phyloP scores from a whole-genome alignment of 2,113 vertebrate genomes.

The Orthonyx spaldingii region DNA sequence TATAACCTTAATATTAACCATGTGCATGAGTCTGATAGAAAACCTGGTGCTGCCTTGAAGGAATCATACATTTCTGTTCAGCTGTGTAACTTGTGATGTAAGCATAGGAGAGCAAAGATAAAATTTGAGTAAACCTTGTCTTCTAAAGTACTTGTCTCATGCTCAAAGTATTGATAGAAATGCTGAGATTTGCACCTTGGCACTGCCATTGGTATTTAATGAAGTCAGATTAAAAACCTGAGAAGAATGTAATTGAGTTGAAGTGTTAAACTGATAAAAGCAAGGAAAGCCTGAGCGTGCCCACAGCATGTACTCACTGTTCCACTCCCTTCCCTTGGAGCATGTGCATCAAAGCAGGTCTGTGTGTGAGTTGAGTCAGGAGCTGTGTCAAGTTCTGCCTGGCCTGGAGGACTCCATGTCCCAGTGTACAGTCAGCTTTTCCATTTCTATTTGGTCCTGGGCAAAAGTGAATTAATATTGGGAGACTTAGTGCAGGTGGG shows the following conservation, averaged over 20 bases:
- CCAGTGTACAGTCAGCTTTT: not conserved
- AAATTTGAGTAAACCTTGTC: not conserved
- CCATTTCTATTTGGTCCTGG: not conserved
- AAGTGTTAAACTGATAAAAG: not conserved
- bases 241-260: not conserved
- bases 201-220: not conserved
- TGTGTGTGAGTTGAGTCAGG: not conserved
- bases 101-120: not conserved
- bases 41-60: not conserved
- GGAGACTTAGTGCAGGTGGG: not conserved
- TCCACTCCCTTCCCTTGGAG: not conserved
- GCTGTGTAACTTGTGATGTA: not conserved
- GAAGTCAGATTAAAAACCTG: not conserved
- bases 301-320: fast-evolving
- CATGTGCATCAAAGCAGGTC: not conserved
- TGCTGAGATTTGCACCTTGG: not conserved
- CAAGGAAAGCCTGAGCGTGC: not conserved
- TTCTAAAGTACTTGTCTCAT: not conserved
- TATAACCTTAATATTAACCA: not conserved
- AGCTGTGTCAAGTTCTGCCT: not conserved
- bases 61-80: not conserved
- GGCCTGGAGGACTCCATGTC: not conserved
- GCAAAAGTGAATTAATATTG: not conserved
- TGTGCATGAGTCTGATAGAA: not conserved
- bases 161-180: not conserved